Evolutionary conservation across 23 tunicate genomes (phyloP).

Genomic region (Halocynthia roretzi): DNA sequence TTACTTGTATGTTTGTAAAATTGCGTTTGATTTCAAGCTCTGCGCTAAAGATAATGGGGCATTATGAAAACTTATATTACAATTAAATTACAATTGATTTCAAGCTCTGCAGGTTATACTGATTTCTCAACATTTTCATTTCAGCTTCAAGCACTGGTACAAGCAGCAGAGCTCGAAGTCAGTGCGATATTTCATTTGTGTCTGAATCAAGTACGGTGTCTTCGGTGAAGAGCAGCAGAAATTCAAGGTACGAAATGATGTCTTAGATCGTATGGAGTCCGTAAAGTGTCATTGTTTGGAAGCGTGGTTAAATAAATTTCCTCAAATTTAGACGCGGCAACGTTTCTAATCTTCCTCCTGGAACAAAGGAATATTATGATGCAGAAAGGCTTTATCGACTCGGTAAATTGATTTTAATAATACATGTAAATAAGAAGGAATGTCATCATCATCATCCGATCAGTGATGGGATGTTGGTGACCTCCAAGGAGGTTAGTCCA

Average conservation of each 20-base stretch:
- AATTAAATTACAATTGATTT: background rate
- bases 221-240: slow-evolving; percentile 4
- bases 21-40: background rate
- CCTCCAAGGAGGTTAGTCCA: no score
- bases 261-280: background rate
- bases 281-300: no score
- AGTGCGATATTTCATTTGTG: slow-evolving; percentile 4
- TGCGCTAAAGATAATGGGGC: background rate
- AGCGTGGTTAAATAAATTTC: background rate
- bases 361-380: slow-evolving; percentile 19
- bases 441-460: background rate
- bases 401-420: slow-evolving; percentile 14
- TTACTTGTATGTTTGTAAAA: background rate
- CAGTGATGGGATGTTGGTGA: no score
- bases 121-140: background rate
- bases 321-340: no score
- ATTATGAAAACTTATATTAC: background rate
- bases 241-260: slow-evolving; percentile 8
- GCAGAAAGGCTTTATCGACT: slow-evolving; percentile 44
- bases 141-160: background rate
- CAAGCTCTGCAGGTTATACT: background rate
- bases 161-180: background rate
- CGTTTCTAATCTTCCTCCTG: slow-evolving; percentile 6
- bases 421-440: no score
- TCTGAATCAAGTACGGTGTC: slow-evolving; percentile 27